These are phyloP conservation scores for Meteorus colon DNA, from an alignment of 2,888 invertebrate genomes.

Conservation along the genomic window DNA sequence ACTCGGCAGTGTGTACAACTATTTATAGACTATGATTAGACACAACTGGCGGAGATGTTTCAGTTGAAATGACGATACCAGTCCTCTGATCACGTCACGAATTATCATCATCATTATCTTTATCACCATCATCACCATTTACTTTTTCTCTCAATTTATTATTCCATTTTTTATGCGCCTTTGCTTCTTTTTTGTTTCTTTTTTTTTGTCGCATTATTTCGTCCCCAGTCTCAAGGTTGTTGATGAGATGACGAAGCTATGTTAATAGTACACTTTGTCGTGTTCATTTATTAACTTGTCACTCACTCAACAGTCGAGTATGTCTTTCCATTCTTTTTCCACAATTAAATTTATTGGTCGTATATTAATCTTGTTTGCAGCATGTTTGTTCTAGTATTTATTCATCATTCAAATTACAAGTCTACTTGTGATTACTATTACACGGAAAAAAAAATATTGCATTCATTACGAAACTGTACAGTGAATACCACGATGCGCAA, in stretches of 20 bases:
- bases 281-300: neutral
- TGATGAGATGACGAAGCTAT: neutral
- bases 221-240: neutral
- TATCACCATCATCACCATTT: slow-evolving; percentile 11
- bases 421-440: no score
- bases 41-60: slow-evolving; percentile 57
- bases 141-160: neutral
- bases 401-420: no score
- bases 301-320: neutral
- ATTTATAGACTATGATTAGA: slow-evolving; percentile 70
- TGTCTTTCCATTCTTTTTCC: neutral
- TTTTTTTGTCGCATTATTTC: neutral
- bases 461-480: no score
- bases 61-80: slow-evolving; percentile 1
- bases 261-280: neutral
- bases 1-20: slow-evolving; percentile 58
- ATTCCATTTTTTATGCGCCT: neutral
- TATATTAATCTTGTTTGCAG: neutral
- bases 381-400: no score
- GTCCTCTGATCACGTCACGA: slow-evolving; percentile 1
- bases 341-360: neutral
- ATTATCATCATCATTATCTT: neutral
- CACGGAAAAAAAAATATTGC: no score
- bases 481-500: no score
- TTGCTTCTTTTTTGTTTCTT: neutral